Evolutionary conservation across 2,888 invertebrate genomes (phyloP), one percentile per base, ranked within the genome.

Genomic region (Sminthurides aquaticus): DNA sequence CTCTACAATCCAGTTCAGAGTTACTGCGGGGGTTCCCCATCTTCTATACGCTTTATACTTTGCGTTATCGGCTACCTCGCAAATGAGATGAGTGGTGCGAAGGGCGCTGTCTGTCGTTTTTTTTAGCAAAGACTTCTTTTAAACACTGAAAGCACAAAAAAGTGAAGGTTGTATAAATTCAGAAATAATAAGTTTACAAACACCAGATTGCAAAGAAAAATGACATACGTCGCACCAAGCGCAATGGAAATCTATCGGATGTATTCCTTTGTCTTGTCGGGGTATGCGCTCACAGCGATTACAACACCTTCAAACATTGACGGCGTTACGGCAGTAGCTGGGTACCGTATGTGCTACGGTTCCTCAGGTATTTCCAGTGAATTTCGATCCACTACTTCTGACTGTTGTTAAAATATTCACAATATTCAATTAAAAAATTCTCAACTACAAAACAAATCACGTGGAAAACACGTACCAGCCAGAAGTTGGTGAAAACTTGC

Each of bases 21-120:
- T 84, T 0, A 95, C 87, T 1, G 89, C 89, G 0, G 92, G 93
- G 65, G 91, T 80, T 15, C 84, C 84, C 96, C 95, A 96, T 77
- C 89, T 90, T 0, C 88, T 75, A 0, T 91, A 90, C 0, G 92
- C 93, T 49, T 81, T 81, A 77, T 89, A 90, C 77, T 94, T 96
- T 74, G 88, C 88, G n/a, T 78, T 77, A 0, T 81, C 81, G 0
- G 90, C 81, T 0, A 81, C 81, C 3, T 87, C 85, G 70, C 89
- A 90, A 2, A 96, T 80, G 0, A 96, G 81, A 78, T 96, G 89
- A 0, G 95, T 94, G 0, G 87, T 89, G 0, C 86, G 87, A 0
- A 81, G 73, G 0, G 86, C 81, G 54, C 79, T 79, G 54, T 79
- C 79, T n/a, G 79, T 78, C 67, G 79, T n/a, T 78, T 70, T 83